Evolutionary conservation across 2,888 invertebrate species (phyloP).

Genomic region (Papilio elwesi): DNA sequence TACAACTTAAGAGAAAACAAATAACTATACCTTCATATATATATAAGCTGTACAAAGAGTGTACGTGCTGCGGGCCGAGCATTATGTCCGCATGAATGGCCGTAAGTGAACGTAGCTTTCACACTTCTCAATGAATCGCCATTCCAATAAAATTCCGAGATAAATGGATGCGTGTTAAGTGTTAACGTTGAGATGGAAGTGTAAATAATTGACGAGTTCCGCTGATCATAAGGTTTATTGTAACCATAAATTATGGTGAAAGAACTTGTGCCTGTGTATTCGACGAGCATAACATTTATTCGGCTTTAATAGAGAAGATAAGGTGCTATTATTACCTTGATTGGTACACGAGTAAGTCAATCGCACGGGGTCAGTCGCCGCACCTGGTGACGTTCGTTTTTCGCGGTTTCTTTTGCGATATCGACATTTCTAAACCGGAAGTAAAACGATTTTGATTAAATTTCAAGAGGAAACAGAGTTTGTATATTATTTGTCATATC

Average conservation of each 20-base stretch:
- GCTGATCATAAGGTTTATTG: conserved; percentile 36
- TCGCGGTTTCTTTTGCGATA: neutral
- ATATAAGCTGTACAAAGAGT: neutral
- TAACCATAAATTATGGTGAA: conserved; percentile 35
- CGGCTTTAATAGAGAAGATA: conserved; percentile 39
- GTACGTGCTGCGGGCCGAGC: neutral
- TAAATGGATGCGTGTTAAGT: conserved; percentile 36
- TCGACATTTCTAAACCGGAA: neutral
- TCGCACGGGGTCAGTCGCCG: conserved; percentile 32
- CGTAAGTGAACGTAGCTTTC: conserved; percentile 35
- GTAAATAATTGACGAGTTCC: conserved; percentile 39
- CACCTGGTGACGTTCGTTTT: conserved; percentile 1
- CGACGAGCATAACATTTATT: conserved; percentile 29
- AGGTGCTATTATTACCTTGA: conserved; percentile 35
- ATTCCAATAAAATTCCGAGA: conserved; percentile 32
- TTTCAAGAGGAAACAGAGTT: neutral
- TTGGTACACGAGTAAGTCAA: conserved; percentile 38
- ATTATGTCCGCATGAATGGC: conserved; percentile 27
- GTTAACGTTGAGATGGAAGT: conserved; percentile 32
- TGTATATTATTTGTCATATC: neutral
- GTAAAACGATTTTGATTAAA: neutral
- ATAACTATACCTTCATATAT: neutral
- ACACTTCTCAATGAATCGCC: conserved; percentile 34
- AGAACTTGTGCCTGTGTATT: conserved; percentile 24
- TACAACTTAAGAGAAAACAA: too few species aligned